Base-by-base conservation (phyloP, 2,797 vertebrate genomes). In the Cryptoblepharus egeriae region DNA sequence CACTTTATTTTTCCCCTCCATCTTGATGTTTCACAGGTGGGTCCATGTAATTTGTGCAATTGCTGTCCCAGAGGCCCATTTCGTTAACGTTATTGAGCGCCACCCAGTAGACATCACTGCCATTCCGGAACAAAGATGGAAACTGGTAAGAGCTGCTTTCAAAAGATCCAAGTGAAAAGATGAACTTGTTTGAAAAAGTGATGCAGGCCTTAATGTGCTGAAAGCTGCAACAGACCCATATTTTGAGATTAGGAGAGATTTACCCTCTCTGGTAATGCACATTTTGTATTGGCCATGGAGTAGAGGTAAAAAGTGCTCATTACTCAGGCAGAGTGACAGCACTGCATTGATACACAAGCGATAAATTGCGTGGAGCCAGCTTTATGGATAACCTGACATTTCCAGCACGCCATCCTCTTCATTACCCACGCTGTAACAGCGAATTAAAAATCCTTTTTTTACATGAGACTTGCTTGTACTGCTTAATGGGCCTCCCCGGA, bases 21-120 rank as follows among this genome's bases (percentile, higher is more conserved):
- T 84, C 70, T 68, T 24, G 26, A 16, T 32, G 58, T 26, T 75
- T 70, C 22, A 37, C 92, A 99, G 99, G 91, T 99, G 99, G 99
- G 96, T 98, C 73, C 99, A 99, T 0, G 95, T 99, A 18, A 97
- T 99, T 91, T 99, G 99, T 82, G 98, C 98, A n/a, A 97, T 99
- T 0, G 98, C 97, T 0, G 97, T 99, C 74, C 97, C 98, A 0
- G 99, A 99, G 93, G 98, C 96, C 63, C 97, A 96, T 28, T 99
- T 99, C 70, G 88, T 98, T 86, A 98, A 95, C 0, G 95, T 96
- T 58, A 95, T 97, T 0, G 97, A 98, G 80, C 96, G 98, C 81
- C 97, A 97, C 69, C 98, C 98, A 0, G 98, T 99, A 85, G 98
- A 99, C 3, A 94, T 99, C 89, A 96, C 93, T 0, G 96, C 95